These are phyloP conservation scores for Synchiropus splendidus DNA, from an alignment of 2,113 vertebrate genomes.

Conservation along the genomic window DNA sequence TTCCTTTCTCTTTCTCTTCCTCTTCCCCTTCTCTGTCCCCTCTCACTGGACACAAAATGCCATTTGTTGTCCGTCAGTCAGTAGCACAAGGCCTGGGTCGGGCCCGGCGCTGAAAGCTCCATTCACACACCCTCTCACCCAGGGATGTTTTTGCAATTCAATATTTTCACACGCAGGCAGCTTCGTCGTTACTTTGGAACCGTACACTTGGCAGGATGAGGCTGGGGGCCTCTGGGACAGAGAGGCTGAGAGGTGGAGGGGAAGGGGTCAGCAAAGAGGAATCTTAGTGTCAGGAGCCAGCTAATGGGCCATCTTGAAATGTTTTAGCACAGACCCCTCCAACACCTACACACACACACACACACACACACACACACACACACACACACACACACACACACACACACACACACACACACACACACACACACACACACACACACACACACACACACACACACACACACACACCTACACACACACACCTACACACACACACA, in stretches of 20 bases:
- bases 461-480: constrained; percentile 40
- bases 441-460: no score
- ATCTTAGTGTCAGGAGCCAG: constrained; percentile 49
- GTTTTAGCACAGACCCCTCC: constrained; percentile 60
- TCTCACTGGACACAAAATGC: constrained; percentile 64
- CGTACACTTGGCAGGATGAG: constrained; percentile 78
- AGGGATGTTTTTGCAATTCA: constrained; percentile 96
- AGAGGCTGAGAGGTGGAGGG: constrained; percentile 46
- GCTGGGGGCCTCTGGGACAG: constrained; percentile 69
- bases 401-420: no score
- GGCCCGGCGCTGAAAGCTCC: constrained; percentile 80
- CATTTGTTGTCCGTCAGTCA: constrained; percentile 94
- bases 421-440: no score
- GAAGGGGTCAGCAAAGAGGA: constrained; percentile 53
- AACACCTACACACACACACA: constrained; percentile 37
- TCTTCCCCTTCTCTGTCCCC: constrained; percentile 24
- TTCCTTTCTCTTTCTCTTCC: constrained; percentile 31
- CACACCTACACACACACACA: constrained; percentile 38
- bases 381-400: constrained; percentile 10
- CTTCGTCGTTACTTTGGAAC: constrained; percentile 91
- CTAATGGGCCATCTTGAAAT: constrained; percentile 77
- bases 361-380: constrained; percentile 16
- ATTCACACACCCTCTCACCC: constrained; percentile 80
- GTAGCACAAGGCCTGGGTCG: constrained; percentile 62
- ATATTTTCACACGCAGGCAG: constrained; percentile 97